Conservation (phyloP, 2,797 vertebrate species). For the Carcharodon carcharias region DNA sequence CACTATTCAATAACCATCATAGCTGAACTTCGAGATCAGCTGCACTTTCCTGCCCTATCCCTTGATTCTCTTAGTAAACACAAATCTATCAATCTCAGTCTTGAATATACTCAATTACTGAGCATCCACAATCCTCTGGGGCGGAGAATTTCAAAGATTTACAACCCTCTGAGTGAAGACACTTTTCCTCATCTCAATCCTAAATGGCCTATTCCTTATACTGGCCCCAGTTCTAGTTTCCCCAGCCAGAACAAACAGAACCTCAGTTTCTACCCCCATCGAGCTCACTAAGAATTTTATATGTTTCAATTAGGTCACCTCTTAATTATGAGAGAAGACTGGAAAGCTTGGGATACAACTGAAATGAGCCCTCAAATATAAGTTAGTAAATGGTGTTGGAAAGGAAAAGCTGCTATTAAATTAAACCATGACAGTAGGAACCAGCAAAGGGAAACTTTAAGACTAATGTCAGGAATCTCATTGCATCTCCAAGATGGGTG, state of each 20-base stretch:
- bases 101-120: background rate
- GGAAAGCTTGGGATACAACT: background rate
- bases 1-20: background rate
- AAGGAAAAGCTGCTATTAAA: background rate
- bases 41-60: background rate
- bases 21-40: background rate
- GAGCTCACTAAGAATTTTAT: background rate
- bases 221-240: background rate
- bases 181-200: background rate
- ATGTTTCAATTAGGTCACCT: background rate
- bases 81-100: background rate
- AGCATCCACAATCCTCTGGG: background rate
- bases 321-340: too few relatives aligned
- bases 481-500: too few relatives aligned
- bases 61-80: background rate
- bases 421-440: background rate
- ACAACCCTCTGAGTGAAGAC: background rate
- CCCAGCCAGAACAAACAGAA: background rate
- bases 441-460: background rate
- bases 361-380: background rate
- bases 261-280: background rate
- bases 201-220: background rate
- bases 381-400: background rate
- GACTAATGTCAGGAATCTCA: background rate
- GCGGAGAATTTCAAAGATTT: background rate